Conservation (phyloP, 2,888 invertebrate genomes). For the Spodoptera picta region DNA sequence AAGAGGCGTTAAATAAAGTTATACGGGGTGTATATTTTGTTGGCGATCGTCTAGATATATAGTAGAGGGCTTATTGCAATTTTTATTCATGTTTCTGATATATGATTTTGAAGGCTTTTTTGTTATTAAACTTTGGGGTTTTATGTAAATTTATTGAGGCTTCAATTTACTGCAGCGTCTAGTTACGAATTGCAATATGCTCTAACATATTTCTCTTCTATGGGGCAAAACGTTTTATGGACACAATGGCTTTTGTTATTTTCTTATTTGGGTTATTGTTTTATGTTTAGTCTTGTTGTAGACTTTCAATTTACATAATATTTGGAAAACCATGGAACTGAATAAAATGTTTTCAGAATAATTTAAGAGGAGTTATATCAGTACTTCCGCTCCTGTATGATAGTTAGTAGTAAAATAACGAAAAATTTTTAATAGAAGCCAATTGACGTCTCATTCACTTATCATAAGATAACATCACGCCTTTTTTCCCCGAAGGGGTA, state of each 20-base stretch:
- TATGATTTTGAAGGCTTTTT: slow-evolving; percentile 42
- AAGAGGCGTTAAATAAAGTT: slow-evolving; percentile 57
- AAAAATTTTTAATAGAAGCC: too few species aligned
- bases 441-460: too few species aligned
- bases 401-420: too few species aligned
- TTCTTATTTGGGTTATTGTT: neutral
- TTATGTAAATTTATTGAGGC: slow-evolving; percentile 45
- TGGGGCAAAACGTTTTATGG: neutral
- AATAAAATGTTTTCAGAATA: too few species aligned
- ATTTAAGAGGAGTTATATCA: too few species aligned
- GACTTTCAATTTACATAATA: too few species aligned
- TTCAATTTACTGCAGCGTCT: slow-evolving; percentile 19
- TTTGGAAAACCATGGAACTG: too few species aligned
- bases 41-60: slow-evolving; percentile 56
- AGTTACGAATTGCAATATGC: slow-evolving; percentile 26
- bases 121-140: slow-evolving; percentile 41
- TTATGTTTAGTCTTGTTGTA: too few species aligned
- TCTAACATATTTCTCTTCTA: slow-evolving; percentile 2
- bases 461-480: too few species aligned
- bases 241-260: too few species aligned
- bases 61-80: slow-evolving; percentile 54
- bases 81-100: slow-evolving; percentile 53
- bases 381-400: too few species aligned
- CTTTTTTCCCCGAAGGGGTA: too few species aligned
- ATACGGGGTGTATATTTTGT: slow-evolving; percentile 60